Evolutionary conservation across 2,113 vertebrate genomes (phyloP), one percentile per base, ranked within the genome.

Genomic region (Alethe diademata): DNA sequence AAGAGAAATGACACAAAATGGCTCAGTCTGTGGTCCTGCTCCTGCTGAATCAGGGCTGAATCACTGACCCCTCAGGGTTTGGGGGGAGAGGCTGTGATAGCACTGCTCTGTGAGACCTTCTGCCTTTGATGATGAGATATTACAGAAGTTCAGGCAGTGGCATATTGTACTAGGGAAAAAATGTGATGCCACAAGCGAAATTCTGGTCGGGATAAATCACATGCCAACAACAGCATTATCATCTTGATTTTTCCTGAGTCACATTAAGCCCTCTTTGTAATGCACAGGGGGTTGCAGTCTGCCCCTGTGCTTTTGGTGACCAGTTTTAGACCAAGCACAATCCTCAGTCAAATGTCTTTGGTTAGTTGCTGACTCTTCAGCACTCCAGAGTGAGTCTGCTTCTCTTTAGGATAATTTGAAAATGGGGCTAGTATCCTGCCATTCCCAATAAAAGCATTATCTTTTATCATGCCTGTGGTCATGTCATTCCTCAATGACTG

Each of bases 31-130:
- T 57, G 62, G 53, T 36, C 26, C 20, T 81, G 65, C 36, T 80
- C 61, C 60, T 1, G 2, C 65, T 29, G 35, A 51, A 72, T n/a
- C 64, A 35, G 14, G 60, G 65, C 75, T 71, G 66, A 89, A 71
- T 24, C 81, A 51, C 57, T 88, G 90, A 87, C 50, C 66, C 80
- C 15, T 43, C 7, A 5, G 73, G 54, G 26, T 19, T 7, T 64
- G 85, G 1, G 33, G 36, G n/a, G 35, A 60, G 42, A 85, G 58
- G 45, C 9, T 90, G 36, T 57, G 70, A 62, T 42, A 62, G 62
- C 0, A 0, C 45, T 69, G 80, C 58, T 48, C 42, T 42, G 1
- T 28, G 53, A 74, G 28, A 61, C 1, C 2, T 51, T 62, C 74
- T 71, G 78, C 33, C 58, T 62, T 38, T n/a, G 47, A n/a, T 24